Conservation (phyloP, 2,888 invertebrate genomes). For the Meandrusa payeni region DNA sequence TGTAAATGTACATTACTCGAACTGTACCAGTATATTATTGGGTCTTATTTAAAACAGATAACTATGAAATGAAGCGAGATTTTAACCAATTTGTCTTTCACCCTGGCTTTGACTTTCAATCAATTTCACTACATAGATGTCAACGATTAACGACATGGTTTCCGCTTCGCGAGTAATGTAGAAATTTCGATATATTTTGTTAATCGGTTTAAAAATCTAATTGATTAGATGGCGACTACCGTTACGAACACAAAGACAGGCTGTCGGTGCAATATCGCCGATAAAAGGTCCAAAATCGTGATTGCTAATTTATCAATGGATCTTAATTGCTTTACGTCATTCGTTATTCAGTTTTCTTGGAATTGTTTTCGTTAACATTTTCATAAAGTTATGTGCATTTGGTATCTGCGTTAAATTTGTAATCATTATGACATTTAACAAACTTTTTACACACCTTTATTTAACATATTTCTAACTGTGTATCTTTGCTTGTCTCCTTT, state of each 20-base stretch:
- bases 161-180: constrained; percentile 2
- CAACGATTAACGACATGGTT: too few species aligned
- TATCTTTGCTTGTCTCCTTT: too few species aligned
- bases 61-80: too few species aligned
- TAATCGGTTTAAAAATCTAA: constrained; percentile 19
- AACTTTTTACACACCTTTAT: too few species aligned
- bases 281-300: constrained; percentile 32
- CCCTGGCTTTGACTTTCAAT: constrained; percentile 10
- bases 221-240: constrained; percentile 37
- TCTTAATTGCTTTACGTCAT: constrained; percentile 53
- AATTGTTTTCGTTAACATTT: constrained; percentile 19
- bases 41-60: too few species aligned
- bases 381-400: background rate
- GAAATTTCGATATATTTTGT: constrained; percentile 4
- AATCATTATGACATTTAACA: too few species aligned
- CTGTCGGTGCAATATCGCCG: constrained; percentile 33
- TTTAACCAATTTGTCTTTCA: too few species aligned
- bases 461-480: too few species aligned
- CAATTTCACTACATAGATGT: too few species aligned
- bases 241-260: constrained; percentile 36
- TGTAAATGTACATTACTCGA: too few species aligned
- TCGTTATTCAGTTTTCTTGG: constrained; percentile 23
- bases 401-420: too few species aligned
- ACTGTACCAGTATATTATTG: too few species aligned
- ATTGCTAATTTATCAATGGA: constrained; percentile 40